A percentile compares a stretch with the other conserved stretches of the same genome.
Evolutionary conservation across 2,888 invertebrate species (phyloP).

Genomic region (Nowickia ferox): DNA sequence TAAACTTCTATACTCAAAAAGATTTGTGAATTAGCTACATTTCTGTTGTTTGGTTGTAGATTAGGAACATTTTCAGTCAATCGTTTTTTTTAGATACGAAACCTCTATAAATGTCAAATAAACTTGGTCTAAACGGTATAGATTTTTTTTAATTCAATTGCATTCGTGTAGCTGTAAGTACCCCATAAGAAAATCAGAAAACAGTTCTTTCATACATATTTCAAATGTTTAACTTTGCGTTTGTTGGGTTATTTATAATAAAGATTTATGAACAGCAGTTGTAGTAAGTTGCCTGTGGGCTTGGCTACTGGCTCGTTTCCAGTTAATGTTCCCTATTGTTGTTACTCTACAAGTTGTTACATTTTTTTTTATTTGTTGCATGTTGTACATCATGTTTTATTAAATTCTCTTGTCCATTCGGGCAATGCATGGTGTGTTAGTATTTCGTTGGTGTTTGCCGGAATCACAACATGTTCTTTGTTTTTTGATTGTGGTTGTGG

Average conservation of each 20-base stretch:
- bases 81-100: too few relatives aligned
- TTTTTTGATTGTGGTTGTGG: background rate
- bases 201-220: too few relatives aligned
- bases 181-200: too few relatives aligned
- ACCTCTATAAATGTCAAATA: too few relatives aligned
- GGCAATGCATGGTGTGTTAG: conserved; percentile 41
- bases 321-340: conserved; percentile 15
- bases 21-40: too few relatives aligned
- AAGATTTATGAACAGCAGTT: conserved; percentile 24
- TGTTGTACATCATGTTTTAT: conserved; percentile 65
- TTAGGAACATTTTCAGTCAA: too few relatives aligned
- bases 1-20: too few relatives aligned
- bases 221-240: too few relatives aligned
- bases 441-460: conserved; percentile 32
- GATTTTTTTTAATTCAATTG: too few relatives aligned
- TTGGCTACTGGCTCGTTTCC: conserved; percentile 48
- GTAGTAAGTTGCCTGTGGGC: conserved; percentile 58
- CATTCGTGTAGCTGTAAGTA: too few relatives aligned
- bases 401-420: conserved; percentile 45
- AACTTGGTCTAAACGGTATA: too few relatives aligned
- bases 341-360: conserved; percentile 30
- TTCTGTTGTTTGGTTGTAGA: too few relatives aligned
- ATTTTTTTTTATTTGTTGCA: conserved; percentile 9
- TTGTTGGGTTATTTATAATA: conserved; percentile 15
- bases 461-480: conserved; percentile 38